Evolutionary conservation across 2,888 invertebrate genomes (phyloP).

Genomic region (Zeuzera pyrina): DNA sequence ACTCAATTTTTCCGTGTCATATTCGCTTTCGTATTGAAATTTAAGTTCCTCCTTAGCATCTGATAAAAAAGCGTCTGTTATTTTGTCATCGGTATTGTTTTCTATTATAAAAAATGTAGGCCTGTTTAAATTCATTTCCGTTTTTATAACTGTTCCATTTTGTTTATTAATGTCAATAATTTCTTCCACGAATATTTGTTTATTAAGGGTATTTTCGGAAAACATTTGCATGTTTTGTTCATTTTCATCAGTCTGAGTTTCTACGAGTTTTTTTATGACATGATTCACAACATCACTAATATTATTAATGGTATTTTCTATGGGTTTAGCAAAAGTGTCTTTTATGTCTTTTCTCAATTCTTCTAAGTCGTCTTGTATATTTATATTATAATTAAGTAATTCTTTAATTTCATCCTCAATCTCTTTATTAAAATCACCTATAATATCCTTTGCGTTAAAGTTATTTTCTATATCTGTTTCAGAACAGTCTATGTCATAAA

Average conservation of each 20-base stretch:
- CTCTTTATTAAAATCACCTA: conserved; percentile 74
- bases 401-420: conserved; percentile 72
- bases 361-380: conserved; percentile 61
- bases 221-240: conserved; percentile 26
- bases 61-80: conserved; percentile 74
- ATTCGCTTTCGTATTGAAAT: conserved; percentile 44
- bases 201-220: conserved; percentile 16
- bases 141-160: conserved; percentile 51
- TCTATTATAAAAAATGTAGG: conserved; percentile 62
- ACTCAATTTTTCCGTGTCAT: conserved; percentile 51
- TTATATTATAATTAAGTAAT: conserved; percentile 59
- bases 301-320: conserved; percentile 65
- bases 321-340: conserved; percentile 62
- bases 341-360: conserved; percentile 64
- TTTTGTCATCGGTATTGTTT: conserved; percentile 50
- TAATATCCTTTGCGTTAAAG: conserved; percentile 62
- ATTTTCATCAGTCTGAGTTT: conserved; percentile 40
- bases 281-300: conserved; percentile 68
- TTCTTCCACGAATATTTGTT: conserved; percentile 25
- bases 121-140: conserved; percentile 57
- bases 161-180: conserved; percentile 37
- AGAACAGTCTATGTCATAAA: conserved; percentile 40
- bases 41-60: conserved; percentile 72
- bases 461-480: conserved; percentile 63
- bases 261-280: conserved; percentile 62